A percentile compares a stretch with the other conserved stretches of the same genome.
These are phyloP conservation scores for Platerodrilus igneus DNA, from an alignment of 2,888 invertebrate species.

Conservation along the genomic window DNA sequence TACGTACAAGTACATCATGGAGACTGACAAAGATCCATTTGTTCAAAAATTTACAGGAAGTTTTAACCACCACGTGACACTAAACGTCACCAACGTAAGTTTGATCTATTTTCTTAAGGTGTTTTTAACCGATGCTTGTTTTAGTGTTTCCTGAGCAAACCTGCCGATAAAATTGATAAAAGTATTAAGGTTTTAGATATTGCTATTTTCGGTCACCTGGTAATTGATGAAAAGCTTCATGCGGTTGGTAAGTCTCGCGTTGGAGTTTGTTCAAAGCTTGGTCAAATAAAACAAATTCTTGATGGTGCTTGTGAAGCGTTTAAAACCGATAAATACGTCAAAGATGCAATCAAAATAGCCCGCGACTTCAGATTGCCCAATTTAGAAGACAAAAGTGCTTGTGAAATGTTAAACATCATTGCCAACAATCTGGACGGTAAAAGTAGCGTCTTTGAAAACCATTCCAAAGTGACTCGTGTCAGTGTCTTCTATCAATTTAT, in stretches of 20 bases:
- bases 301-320: too few relatives aligned
- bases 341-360: constrained; percentile 39
- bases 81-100: constrained; percentile 37
- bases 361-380: constrained; percentile 42
- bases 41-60: constrained; percentile 24
- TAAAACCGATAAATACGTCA: constrained; percentile 34
- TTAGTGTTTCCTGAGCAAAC: constrained; percentile 7
- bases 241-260: constrained; percentile 50
- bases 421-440: constrained; percentile 32
- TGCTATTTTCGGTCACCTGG: constrained; percentile 59
- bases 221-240: constrained; percentile 54
- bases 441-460: constrained; percentile 40
- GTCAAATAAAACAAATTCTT: too few relatives aligned
- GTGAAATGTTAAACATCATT: constrained; percentile 44
- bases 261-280: constrained; percentile 33
- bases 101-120: constrained; percentile 1
- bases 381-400: constrained; percentile 32
- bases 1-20: constrained; percentile 2
- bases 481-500: constrained; percentile 55
- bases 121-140: not conserved
- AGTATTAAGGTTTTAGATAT: constrained; percentile 55
- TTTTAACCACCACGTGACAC: constrained; percentile 41
- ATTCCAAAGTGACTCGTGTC: constrained; percentile 49
- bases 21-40: constrained; percentile 23
- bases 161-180: constrained; percentile 47